Base-by-base conservation (phyloP, 35 echinoderm and acorn worm genomes). In the Apostichopus californicus region DNA sequence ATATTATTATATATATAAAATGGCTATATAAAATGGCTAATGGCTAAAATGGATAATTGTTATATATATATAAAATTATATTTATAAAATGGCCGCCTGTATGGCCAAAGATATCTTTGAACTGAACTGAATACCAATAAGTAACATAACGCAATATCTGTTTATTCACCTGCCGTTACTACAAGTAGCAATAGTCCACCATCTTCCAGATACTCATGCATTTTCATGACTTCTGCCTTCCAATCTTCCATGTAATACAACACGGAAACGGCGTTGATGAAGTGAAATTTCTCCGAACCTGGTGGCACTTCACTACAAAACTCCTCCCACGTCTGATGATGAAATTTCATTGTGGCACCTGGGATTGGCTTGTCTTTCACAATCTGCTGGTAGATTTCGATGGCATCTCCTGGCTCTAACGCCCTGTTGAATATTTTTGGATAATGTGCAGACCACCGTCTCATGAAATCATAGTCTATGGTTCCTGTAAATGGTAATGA, bases 231-330 rank as follows among this genome's bases (percentile, higher is more conserved):
- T 9, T 83, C 80, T 83, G 1, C 18, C 13, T 57, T 5, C 80
- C 80, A 83, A 15, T 83, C 15, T 15, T 83, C 15, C 80, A 83
- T 83, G 18, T 83, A 83, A 83, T 83, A 83, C 10, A 83, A 55
- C 11, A 83, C 80, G 13, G 80, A 54, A 11, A 83, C 12, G 53
- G 80, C 80, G 18, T 52, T 83, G 52, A 83, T 83, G 52, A 83
- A 56, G 55, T 83, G 80, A 55, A 83, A 83, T 26, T 83, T 83
- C 28, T 83, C 80, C 2, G 46, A 12, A 15, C 2, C 20, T 20
- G 17, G 12, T 15, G 0, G 4, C 13, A 11, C 13, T 54, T 6
- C 17, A 56, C 17, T 18, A 12, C 3, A 55, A 57, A 53, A 83
- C 14, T 54, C 53, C 1, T 53, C 46, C 52, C 52, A 83, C 18